Conservation (phyloP, 2,888 invertebrate genomes). For the Monopis laevigella region DNA sequence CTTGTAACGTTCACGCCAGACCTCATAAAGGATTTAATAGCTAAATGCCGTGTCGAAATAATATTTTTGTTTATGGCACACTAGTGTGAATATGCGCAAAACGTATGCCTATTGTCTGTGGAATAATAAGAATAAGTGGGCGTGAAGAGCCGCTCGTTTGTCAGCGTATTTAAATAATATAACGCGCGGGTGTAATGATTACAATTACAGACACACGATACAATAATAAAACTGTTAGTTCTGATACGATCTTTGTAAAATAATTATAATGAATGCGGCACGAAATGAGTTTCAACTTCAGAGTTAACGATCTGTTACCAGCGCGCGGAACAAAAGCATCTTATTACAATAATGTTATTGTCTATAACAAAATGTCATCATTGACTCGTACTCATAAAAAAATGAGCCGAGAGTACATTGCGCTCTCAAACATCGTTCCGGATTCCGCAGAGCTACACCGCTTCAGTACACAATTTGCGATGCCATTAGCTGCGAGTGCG, state of each 20-base stretch:
- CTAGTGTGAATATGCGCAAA: neutral
- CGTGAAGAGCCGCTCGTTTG: conserved; percentile 1
- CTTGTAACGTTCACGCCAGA: conserved; percentile 35
- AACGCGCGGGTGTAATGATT: conserved; percentile 3
- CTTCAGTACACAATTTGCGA: conserved; percentile 20
- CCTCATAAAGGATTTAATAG: conserved; percentile 51
- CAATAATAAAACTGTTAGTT: too few species aligned
- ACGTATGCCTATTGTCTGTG: conserved; percentile 2
- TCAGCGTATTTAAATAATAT: neutral
- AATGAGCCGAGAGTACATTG: neutral
- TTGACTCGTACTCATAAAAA: conserved; percentile 3
- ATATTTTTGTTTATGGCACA: too few species aligned
- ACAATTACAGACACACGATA: too few species aligned
- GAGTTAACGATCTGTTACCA: too few species aligned
- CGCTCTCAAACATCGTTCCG: conserved; percentile 2
- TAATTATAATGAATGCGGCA: too few species aligned
- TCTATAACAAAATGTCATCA: too few species aligned
- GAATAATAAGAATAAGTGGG: conserved; percentile 6
- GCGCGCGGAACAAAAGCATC: too few species aligned
- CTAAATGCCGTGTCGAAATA: conserved; percentile 54
- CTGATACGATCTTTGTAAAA: too few species aligned
- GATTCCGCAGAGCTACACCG: conserved; percentile 2
- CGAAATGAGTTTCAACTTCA: too few species aligned
- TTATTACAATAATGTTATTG: too few species aligned
- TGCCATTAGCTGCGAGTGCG: conserved; percentile 49